Base-by-base conservation (phyloP, 2,888 invertebrate genomes). In the Calephelis perditalis region DNA sequence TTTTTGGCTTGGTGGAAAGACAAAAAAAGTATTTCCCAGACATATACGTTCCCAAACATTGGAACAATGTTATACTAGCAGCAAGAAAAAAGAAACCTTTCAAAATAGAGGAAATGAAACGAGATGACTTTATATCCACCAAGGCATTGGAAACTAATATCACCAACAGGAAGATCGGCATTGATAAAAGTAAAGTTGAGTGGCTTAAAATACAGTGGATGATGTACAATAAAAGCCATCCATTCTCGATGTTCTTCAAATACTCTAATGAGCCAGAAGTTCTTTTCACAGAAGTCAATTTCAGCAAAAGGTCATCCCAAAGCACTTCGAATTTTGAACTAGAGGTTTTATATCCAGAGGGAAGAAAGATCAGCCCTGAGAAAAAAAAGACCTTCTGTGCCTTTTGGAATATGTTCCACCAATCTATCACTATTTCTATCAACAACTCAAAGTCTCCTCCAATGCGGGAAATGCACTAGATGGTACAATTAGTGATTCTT, bases 21-120 rank as follows among this genome's bases (percentile, higher is more conserved):
- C 45, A 64, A 36, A 59, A 59, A 35, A 54, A 54, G 15, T 54
- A 36, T 36, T 59, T 59, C 6, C 26, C 49, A 49, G 49, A 49
- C 49, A 56, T 58, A 58, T 60, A 47, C 55, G 49, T 58, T 56
- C 60, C 52, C 62, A 59, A 65, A 59, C 46, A 61, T 63, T 62
- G 64, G 65, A 46, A 64, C 62, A 56, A 46, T 52, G 58, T 58
- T 11, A 58, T 58, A 45, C 1, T n/a, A 64, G 63, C 64, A 58
- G 61, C 63, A 60, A 67, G 62, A 61, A 64, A 67, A 64, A 64
- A 52, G n/a, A 58, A 67, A 52, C 67, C 65, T 58, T 66, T 67
- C 49, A 57, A 63, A 52, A 58, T 63, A 56, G 57, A 64, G 52
- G 45, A 63, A 66, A 67, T 67, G 65, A 63, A 59, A 60, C 44